phyloP scores from a whole-genome alignment of 2,113 vertebrate genomes.

The Calyptommatus sinebrachiatus region DNA sequence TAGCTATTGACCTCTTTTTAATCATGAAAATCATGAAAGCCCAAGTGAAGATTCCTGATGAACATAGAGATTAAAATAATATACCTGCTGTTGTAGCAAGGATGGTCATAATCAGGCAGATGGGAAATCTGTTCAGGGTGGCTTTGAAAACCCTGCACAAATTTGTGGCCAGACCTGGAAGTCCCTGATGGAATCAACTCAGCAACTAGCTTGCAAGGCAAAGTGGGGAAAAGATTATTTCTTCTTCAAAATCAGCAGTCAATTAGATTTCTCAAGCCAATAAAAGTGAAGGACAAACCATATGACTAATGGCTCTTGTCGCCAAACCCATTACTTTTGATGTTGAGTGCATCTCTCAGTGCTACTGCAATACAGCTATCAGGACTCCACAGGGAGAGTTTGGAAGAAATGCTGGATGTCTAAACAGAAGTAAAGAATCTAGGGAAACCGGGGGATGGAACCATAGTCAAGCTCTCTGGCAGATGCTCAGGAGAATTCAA shows the following conservation, averaged over 20 bases:
- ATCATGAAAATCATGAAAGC: not conserved
- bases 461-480: constrained; percentile 46
- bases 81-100: not conserved
- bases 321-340: constrained; percentile 18
- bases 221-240: constrained; percentile 29
- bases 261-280: constrained; percentile 37
- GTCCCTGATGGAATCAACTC: constrained; percentile 33
- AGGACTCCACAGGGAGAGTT: constrained; percentile 28
- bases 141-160: constrained; percentile 43
- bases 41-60: not conserved
- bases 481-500: not conserved
- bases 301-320: constrained; percentile 42
- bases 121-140: constrained; percentile 38
- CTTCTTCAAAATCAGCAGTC: constrained; percentile 44
- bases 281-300: constrained; percentile 41
- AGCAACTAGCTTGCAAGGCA: constrained; percentile 14
- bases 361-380: constrained; percentile 44
- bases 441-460: constrained; percentile 42
- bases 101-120: not conserved
- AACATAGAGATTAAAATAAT: not conserved
- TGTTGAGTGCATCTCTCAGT: not conserved
- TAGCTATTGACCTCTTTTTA: rapidly evolving
- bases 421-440: constrained; percentile 49
- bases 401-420: constrained; percentile 40
- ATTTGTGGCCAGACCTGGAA: constrained; percentile 9